These are phyloP conservation scores for Chymomyza costata DNA, from an alignment of 1,140 invertebrate species.

Conservation along the genomic window DNA sequence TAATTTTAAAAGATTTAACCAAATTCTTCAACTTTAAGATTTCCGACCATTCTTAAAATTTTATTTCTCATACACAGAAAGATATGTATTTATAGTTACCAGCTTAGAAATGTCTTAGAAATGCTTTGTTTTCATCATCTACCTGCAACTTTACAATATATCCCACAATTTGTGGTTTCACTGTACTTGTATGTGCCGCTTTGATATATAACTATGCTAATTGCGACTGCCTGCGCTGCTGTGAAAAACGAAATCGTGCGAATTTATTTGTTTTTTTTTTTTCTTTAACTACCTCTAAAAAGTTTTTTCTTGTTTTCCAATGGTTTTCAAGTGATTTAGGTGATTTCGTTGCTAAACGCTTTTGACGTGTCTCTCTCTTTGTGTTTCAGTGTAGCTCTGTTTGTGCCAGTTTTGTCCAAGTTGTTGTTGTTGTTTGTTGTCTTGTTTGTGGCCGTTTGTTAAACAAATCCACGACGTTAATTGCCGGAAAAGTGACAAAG, in stretches of 20 bases:
- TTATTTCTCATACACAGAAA: no score
- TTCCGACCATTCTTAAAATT: no score
- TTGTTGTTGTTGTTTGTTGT: slow-evolving; percentile 16
- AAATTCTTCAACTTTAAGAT: no score
- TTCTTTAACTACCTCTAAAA: slow-evolving; percentile 45
- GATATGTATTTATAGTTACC: no score
- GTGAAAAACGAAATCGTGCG: slow-evolving; percentile 50
- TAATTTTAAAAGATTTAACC: no score
- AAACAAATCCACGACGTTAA: slow-evolving; percentile 67
- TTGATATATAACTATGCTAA: slow-evolving; percentile 59
- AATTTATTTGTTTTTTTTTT: no score
- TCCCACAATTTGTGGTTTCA: no score
- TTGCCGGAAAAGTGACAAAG: slow-evolving; percentile 62
- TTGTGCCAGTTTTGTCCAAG: slow-evolving; percentile 22
- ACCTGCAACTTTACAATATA: slow-evolving; percentile 32
- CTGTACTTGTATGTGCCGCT: no score
- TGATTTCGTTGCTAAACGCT: slow-evolving; percentile 62
- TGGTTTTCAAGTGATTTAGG: slow-evolving; percentile 28
- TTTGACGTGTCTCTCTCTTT: slow-evolving; percentile 52
- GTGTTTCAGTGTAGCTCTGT: slow-evolving; percentile 27
- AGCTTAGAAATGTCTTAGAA: no score
- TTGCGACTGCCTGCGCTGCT: slow-evolving; percentile 35
- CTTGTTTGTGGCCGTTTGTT: slow-evolving; percentile 59
- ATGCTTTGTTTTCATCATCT: no score
- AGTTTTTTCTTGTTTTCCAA: slow-evolving; percentile 55